Evolutionary conservation across 2,888 invertebrate genomes (phyloP).

Genomic region (Drosophila tanythrix): DNA sequence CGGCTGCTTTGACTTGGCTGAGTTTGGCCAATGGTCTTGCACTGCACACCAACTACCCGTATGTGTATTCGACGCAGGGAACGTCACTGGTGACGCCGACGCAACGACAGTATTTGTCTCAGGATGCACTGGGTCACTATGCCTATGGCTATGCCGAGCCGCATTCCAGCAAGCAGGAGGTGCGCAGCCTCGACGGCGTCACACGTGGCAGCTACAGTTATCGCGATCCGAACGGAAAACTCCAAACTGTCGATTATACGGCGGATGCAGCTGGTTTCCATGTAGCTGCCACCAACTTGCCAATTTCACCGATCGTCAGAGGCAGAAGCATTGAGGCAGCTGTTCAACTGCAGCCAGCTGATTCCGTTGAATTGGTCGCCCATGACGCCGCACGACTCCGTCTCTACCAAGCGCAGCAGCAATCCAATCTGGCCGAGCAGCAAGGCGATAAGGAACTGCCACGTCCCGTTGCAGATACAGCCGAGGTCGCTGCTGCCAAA

Average conservation of each 20-base stretch:
- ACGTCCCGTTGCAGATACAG: conserved; percentile 82
- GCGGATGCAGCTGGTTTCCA: conserved; percentile 88
- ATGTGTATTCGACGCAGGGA: conserved; percentile 72
- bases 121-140: conserved; percentile 88
- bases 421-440: conserved; percentile 41
- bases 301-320: conserved; percentile 64
- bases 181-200: conserved; percentile 86
- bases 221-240: conserved; percentile 86
- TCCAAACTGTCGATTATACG: conserved; percentile 87
- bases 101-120: conserved; percentile 86
- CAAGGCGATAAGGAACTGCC: conserved; percentile 65
- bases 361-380: conserved; percentile 76
- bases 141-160: conserved; percentile 88
- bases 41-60: conserved; percentile 68
- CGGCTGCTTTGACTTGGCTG: conserved; percentile 62
- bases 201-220: conserved; percentile 88
- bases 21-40: conserved; percentile 66
- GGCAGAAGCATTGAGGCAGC: conserved; percentile 25
- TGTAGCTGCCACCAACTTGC: conserved; percentile 87
- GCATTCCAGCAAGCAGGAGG: conserved; percentile 87
- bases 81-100: conserved; percentile 82
- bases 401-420: conserved; percentile 57
- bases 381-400: conserved; percentile 76
- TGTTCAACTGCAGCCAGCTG: conserved; percentile 37
- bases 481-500: conserved; percentile 83